Base-by-base conservation (phyloP, 2,888 invertebrate species). In the Schrankia costaestrigalis region DNA sequence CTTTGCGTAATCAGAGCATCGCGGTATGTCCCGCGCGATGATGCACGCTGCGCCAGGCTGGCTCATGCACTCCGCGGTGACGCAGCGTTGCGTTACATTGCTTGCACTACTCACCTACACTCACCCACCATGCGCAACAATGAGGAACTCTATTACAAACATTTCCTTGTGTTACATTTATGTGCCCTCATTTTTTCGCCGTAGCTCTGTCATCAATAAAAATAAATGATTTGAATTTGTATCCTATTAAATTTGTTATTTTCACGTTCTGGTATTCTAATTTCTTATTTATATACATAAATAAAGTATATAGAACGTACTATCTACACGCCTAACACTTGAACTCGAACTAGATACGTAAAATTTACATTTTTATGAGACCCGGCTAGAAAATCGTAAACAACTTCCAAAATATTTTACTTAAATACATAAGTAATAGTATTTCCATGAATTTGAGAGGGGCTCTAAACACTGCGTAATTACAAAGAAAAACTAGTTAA, bases 161-260 rank as follows among this genome's bases (percentile, higher is more conserved):
- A 62, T 78, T 86, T 84, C 81, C 84, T 79, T 61, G 70, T 80
- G 71, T 80, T 80, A 78, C 75, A 79, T 75, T 78, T 71, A 73
- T 69, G 67, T 58, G 69, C 56, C 63, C 74, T 71, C 69, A 60
- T 72, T 69, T 43, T 34, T 41, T 43, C 31, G 55, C 54, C 29
- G 11, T 37, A 26, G 31, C 24, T 39, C 31, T 15, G 22, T 30
- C 22, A 47, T 41, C 25, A 22, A 35, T 36, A 10, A 26, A 15
- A 6, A 28, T 31, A 8, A 24, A 25, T 34, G 33, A 10, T 7
- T 22, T 26, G 24, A 11, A 44, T 45, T 45, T 43, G n/a, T n/a
- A n/a, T n/a, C n/a, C n/a, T n/a, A n/a, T n/a, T n/a, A 26, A 9
- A 26, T 26, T 10, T 32, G 35, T 48, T 44, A 43, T 9, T 1